These are phyloP conservation scores for Drosophila kanapiae DNA, from an alignment of 1,140 invertebrate species.

Conservation along the genomic window DNA sequence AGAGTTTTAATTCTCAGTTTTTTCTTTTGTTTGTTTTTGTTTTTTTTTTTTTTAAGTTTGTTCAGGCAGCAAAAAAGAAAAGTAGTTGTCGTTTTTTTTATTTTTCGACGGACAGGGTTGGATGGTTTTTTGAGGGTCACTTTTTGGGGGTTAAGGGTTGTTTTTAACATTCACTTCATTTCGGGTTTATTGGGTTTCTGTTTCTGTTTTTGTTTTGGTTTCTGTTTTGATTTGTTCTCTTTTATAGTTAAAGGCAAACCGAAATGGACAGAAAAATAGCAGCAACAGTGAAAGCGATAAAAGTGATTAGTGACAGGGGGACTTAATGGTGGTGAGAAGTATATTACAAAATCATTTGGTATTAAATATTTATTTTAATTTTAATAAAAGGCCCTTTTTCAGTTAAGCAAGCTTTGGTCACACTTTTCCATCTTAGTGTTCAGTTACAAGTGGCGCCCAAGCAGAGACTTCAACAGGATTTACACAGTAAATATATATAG, in stretches of 20 bases:
- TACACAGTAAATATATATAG: background rate
- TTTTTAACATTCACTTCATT: conserved; percentile 34
- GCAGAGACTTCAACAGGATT: too few relatives aligned
- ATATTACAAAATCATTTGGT: background rate
- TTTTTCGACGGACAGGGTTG: conserved; percentile 15
- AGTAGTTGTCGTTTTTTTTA: conserved; percentile 18
- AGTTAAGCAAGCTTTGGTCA: background rate
- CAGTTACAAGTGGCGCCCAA: background rate
- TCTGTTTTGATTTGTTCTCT: conserved; percentile 30
- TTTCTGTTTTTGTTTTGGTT: conserved; percentile 32
- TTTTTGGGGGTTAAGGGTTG: conserved; percentile 2
- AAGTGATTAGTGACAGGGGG: background rate
- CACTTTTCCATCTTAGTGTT: background rate
- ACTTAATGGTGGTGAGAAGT: background rate
- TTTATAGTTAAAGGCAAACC: conserved; percentile 20
- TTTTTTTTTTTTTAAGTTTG: conserved; percentile 21
- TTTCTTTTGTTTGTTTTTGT: conserved; percentile 19
- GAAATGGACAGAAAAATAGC: conserved; percentile 27
- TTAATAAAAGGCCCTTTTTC: background rate
- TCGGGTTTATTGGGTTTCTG: conserved; percentile 18
- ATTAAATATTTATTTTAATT: background rate
- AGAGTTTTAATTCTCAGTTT: conserved; percentile 52
- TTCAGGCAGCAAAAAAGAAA: conserved; percentile 43
- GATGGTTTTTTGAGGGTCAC: conserved; percentile 3
- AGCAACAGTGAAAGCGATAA: conserved; percentile 28